Conservation (phyloP, 35 echinoderm and acorn worm species). For the Lytechinus pictus region DNA sequence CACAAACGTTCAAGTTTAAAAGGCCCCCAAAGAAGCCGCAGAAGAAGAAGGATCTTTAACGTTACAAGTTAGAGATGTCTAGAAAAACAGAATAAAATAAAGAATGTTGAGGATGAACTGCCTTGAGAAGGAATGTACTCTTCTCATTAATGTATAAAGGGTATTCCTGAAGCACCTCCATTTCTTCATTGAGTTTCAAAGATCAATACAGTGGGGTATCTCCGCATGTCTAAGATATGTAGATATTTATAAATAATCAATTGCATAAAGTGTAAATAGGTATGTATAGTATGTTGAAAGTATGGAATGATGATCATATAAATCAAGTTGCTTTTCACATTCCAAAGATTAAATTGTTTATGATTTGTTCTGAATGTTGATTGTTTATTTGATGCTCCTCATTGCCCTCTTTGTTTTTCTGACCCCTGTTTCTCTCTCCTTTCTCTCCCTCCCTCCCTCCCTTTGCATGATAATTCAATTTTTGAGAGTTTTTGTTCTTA, state of each 20-base stretch:
- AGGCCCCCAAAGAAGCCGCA: too few relatives aligned
- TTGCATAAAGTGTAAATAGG: background rate
- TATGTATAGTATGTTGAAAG: background rate
- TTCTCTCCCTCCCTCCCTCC: background rate
- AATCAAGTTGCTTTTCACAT: background rate
- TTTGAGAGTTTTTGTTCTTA: background rate
- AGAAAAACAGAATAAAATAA: too few relatives aligned
- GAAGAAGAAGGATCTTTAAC: too few relatives aligned
- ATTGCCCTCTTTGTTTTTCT: too few relatives aligned
- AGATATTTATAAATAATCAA: background rate
- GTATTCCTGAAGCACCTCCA: too few relatives aligned
- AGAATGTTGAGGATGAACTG: too few relatives aligned
- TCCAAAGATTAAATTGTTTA: background rate
- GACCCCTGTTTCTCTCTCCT: background rate
- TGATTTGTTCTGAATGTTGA: background rate
- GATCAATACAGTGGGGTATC: background rate
- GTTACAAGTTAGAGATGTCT: too few relatives aligned
- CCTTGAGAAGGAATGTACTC: background rate
- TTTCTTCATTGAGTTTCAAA: too few relatives aligned
- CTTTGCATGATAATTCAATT: background rate
- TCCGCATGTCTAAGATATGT: background rate
- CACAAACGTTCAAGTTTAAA: too few relatives aligned
- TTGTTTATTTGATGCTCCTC: background rate
- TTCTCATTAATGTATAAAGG: too few relatives aligned
- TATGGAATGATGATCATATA: background rate